Base-by-base conservation (phyloP, 2,113 vertebrate species). In the Bambusicola thoracicus region DNA sequence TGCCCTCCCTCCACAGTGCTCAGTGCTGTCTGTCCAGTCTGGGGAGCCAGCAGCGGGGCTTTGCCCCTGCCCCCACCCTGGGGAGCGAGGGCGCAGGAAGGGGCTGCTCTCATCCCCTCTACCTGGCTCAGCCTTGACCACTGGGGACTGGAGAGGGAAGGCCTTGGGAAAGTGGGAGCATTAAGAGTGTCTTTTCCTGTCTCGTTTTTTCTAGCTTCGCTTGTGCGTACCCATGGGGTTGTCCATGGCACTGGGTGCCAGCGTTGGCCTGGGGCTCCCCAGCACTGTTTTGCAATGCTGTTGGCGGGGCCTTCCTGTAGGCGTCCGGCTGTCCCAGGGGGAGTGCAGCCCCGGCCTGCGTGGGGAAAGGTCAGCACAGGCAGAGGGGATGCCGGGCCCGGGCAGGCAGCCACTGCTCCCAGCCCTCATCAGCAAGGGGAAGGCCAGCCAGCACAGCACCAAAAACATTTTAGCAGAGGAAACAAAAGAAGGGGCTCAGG, bases 21-120 rank as follows among this genome's bases (percentile, higher is more conserved):
- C 8, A 2, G 30, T 2, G 6, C 30, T 0, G 0, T 53, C 66
- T 0, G 0, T 56, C 53, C 2, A 1, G 41, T 2, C 6, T 7
- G 10, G 27, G n/a, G 29, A 72, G 29, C 41, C 5, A 8, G 24
- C 0, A 0, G 58, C 27, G 17, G 18, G 15, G 56, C 9, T 20
- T 79, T 89, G 79, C 10, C 36, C 38, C 59, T 0, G 0, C 10
- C 34, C 30, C 49, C 0, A 0, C 13, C 32, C 43, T 30, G 2
- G 11, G 53, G 30, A 30, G 61, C 34, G 24, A 32, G n/a, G 9
- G 41, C 1, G 1, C 27, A 40, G 76, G 68, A 84, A 44, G 69
- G 74, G 81, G 81, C 62, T 2, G 34, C 36, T 58, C 6, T 5
- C 16, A 6, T 65, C 48, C 25, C 17, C 34, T 1, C 0, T 2